Evolutionary conservation across 2,797 vertebrate genomes (phyloP), one percentile per base, ranked within the genome.

Genomic region (Babyrousa celebensis): DNA sequence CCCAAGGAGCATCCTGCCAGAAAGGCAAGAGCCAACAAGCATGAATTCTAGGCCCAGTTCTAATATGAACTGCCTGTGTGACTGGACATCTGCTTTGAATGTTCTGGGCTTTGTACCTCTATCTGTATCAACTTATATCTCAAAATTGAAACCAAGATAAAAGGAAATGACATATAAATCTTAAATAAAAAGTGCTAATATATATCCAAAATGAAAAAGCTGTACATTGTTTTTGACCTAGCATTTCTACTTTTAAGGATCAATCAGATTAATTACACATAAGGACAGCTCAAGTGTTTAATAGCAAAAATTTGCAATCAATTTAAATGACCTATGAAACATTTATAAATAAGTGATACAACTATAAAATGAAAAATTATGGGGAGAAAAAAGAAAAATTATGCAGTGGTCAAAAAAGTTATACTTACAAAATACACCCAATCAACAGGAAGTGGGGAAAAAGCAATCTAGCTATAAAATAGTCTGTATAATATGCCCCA

Each of bases 91-190:
- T 72, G 72, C 6, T 36, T 25, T 18, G 18, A 93, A 43, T 29
- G 1, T 60, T 52, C 27, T 71, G 67, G 58, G 20, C 71, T 96
- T 91, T 93, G 1, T 17, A 75, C 65, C 70, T 71, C 75, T 68
- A 89, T 36, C 63, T 65, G 11, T 29, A 85, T 65, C 60, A 89
- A 43, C 4, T 27, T 25, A 84, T 17, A 78, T 63, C 84, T 95
- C 65, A 93, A 95, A 96, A 72, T 3, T 20, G 48, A 95, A 65
- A 91, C 21, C 62, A 82, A 87, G n/a, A 79, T 82, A 74, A 78
- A 91, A 74, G 60, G 20, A 88, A 78, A 88, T 52, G 82, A 63
- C 4, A n/a, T 10, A 20, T 14, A 52, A 71, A 12, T 63, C 71
- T 70, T 86, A 87, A 92, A 56, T 48, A 58, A 89, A 82, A 94